Base-by-base conservation (phyloP, 2,888 invertebrate species). In the Noctuana brunneofusca region DNA sequence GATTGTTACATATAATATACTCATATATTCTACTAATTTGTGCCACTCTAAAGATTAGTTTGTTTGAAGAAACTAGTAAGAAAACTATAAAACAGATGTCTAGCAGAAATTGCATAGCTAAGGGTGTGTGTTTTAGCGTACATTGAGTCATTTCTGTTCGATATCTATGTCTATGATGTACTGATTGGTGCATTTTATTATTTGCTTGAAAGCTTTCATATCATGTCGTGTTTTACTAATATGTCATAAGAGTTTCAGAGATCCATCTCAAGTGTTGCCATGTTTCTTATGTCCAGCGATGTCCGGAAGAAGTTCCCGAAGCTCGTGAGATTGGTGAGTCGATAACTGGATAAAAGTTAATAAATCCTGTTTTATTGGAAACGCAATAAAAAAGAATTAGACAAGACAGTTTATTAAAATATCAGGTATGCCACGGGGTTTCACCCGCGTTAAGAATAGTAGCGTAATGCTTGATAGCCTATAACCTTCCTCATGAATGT, bases 291-390 rank as follows among this genome's bases (percentile, higher is more conserved):
- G 94, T 94, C 92, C 96, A 98, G 98, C 89, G 97, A 96, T 85
- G 94, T 98, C 79, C 95, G 97, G 87, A 96, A 96, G 86, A 94
- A 95, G 82, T 97, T 98, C 75, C 97, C 97, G 57, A 97, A 97
- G 88, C 92, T 98, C 72, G 74, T 94, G 54, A 95, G 95, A 91
- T 87, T 98, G 96, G 98, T 98, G 89, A 95, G 97, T 94, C 2
- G 22, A 8, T 49, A n/a, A n/a, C n/a, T n/a, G n/a, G n/a, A n/a
- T n/a, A n/a, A n/a, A n/a, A n/a, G n/a, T n/a, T n/a, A n/a, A n/a
- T n/a, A n/a, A n/a, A n/a, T n/a, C n/a, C n/a, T n/a, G n/a, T n/a
- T n/a, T n/a, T n/a, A n/a, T n/a, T n/a, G n/a, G n/a, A n/a, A n/a
- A n/a, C n/a, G n/a, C n/a, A n/a, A n/a, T n/a, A n/a, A n/a, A n/a